Evolutionary conservation across 2,113 vertebrate genomes (phyloP).

Genomic region (Trematomus loennbergii): DNA sequence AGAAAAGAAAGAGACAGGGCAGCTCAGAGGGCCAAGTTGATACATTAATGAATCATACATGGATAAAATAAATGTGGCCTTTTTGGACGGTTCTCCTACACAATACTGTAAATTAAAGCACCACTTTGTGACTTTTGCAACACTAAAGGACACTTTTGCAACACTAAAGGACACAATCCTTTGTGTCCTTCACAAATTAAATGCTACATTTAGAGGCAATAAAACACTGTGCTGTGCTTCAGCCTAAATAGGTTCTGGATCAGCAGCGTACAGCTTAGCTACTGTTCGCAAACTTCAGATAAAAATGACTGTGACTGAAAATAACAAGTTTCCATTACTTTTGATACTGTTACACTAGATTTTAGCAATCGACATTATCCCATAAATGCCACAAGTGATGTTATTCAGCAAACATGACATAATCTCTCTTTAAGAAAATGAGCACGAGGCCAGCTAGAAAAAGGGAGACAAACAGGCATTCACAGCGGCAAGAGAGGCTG

Average conservation of each 20-base stretch:
- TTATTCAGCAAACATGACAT: not conserved
- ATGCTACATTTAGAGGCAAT: not conserved
- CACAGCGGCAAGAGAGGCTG: slow-evolving; percentile 13
- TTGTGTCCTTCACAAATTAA: not conserved
- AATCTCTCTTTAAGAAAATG: not conserved
- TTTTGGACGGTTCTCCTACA: not conserved
- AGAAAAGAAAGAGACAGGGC: not conserved
- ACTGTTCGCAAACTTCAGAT: not conserved
- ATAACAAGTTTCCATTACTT: not conserved
- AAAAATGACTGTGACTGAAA: not conserved
- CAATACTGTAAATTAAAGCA: not conserved
- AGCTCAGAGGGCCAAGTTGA: not conserved
- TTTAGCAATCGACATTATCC: not conserved
- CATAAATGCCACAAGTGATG: not conserved
- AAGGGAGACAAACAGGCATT: slow-evolving; percentile 19
- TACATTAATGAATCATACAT: not conserved
- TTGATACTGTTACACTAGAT: not conserved
- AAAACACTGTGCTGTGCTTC: not conserved
- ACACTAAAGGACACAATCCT: not conserved
- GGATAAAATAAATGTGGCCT: not conserved
- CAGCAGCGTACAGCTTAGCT: too few relatives aligned
- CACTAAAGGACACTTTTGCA: not conserved
- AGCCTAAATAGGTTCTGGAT: too few relatives aligned
- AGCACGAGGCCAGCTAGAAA: not conserved
- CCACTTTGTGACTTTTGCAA: not conserved